A percentile compares a stretch with the other conserved stretches of the same genome.
phyloP scores from a whole-genome alignment of 1,140 invertebrate genomes.

The Tetraneura akinire region DNA sequence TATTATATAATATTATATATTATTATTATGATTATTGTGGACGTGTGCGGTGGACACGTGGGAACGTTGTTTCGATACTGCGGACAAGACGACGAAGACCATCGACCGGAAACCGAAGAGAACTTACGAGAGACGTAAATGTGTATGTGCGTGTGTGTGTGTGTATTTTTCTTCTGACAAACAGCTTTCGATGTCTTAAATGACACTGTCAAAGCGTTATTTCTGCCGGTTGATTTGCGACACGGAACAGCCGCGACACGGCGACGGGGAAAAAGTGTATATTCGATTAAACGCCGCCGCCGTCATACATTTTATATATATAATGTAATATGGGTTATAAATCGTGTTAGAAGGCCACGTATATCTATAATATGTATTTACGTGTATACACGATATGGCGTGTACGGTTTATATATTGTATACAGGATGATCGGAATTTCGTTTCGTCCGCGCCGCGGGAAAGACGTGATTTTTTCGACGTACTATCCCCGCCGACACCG shows the following conservation, averaged over 20 bases:
- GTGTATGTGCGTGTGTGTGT: neutral
- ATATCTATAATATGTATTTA: neutral
- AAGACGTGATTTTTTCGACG: no score
- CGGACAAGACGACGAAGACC: neutral
- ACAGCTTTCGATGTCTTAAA: slow-evolving; percentile 48
- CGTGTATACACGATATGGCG: neutral
- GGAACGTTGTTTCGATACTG: neutral
- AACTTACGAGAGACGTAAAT: neutral
- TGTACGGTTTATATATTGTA: neutral
- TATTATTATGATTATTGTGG: no score
- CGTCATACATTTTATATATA: neutral
- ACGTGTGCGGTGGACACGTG: no score
- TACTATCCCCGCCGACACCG: no score
- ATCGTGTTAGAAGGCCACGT: slow-evolving; percentile 17
- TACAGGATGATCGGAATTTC: no score
- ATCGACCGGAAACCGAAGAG: neutral
- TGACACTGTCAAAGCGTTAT: slow-evolving; percentile 51
- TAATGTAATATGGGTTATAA: slow-evolving; percentile 22
- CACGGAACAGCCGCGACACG: slow-evolving; percentile 10
- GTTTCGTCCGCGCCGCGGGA: no score
- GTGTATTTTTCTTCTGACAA: slow-evolving; percentile 29
- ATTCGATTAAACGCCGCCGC: slow-evolving; percentile 44
- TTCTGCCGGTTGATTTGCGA: slow-evolving; percentile 50
- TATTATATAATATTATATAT: no score
- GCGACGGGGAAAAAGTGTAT: neutral